Base-by-base conservation (phyloP, 2,888 invertebrate genomes). In the Pachydiplax longipennis region DNA sequence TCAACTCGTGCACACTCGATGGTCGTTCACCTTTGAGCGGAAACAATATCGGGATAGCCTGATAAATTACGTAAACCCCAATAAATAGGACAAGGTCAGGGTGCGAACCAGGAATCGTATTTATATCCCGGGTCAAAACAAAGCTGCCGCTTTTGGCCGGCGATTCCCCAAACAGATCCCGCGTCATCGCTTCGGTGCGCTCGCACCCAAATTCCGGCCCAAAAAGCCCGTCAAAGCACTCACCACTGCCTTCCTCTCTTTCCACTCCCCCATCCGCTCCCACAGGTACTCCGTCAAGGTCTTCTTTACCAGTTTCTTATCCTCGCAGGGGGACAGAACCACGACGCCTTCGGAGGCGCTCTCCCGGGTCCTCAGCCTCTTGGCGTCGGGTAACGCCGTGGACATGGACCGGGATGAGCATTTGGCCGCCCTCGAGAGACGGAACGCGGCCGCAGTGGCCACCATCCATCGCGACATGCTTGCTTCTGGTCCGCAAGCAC, bases 211-310 rank as follows among this genome's bases (percentile, higher is more conserved):
- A 10, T 13, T 18, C 18, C 15, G 80, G 15, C 25, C 25, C 15
- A 10, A n/a, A n/a, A n/a, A n/a, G n/a, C n/a, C 8, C 12, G 25
- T 18, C 12, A 5, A 35, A 61, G 10, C 90, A 95, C 96, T 96
- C 94, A 97, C 97, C 94, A 96, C 94, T 91, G 95, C 95, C 44
- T 96, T 95, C 92, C 95, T 94, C 92, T 96, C 95, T 15, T 95
- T 94, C 95, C 95, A 96, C 91, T 95, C 93, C 82, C 95, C 95
- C 48, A 94, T 92, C 92, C 95, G 94, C 91, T 94, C 94, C 94
- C 95, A 96, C 91, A 96, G 93, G 93, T 94, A 95, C 65, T 96
- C 95, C 44, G 95, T 95, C 91, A 96, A 93, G 90, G 95, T 95
- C 93, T 95, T 94, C 83, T 95, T 95, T 0, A 95, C 95, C 91